Base-by-base conservation (phyloP, 2,113 vertebrate species). In the Rattus rattus region DNA sequence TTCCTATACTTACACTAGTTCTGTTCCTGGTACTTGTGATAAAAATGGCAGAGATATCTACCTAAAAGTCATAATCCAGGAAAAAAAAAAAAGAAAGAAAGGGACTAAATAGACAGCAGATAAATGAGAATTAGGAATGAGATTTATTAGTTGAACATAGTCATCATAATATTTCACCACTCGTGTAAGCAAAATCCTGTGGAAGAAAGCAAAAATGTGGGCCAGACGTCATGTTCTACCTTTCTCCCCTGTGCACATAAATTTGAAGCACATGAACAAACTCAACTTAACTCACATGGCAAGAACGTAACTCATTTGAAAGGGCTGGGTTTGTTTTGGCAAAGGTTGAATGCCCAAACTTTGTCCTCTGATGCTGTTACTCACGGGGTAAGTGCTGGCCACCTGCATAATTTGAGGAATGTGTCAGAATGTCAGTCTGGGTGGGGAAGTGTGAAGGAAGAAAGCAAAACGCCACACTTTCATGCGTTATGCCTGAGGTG, bases 311-410 rank as follows among this genome's bases (percentile, higher is more conserved):
- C 39, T 90, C 54, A 49, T 75, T 70, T 83, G 56, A 95, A 95
- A 96, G 49, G 56, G 24, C 52, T 69, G 19, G 6, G 28, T 96
- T 97, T 94, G 39, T 94, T 96, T 94, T 94, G 90, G 56, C 61
- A 96, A 84, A 87, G 26, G 63, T 65, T 85, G 80, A 97, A 90
- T 92, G 63, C 81, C 75, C 89, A 65, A 36, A 59, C 24, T 77
- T 92, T 88, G 89, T 87, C 52, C 96, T 96, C 70, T 72, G 88
- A 26, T 43, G 59, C 61, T n/a, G 92, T 93, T 95, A 90, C 91
- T 93, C 75, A n/a, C 79, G 43, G 24, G 56, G 19, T 22, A 95
- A 87, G 67, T 94, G 30, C 92, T 12, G 10, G 22, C n/a, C 36
- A 65, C 73, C 1, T 5, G 22, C 1, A 1, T 91, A 69, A 93